Conservation (phyloP, 2,113 vertebrate species). For the Cryptotis parvus region DNA sequence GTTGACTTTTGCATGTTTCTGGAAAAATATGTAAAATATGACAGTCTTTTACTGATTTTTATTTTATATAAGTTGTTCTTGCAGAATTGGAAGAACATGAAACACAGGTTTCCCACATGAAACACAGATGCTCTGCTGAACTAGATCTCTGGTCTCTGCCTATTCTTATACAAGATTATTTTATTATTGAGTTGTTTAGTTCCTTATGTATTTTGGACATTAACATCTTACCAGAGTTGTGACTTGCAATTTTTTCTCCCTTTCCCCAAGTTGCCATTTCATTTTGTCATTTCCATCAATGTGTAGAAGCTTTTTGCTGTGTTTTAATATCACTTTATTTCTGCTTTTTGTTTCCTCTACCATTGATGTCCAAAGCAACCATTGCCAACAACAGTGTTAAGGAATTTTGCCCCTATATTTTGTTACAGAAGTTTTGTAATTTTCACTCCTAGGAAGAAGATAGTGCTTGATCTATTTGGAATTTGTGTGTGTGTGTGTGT, state of each 20-base stretch:
- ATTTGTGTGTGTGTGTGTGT: constrained; percentile 36
- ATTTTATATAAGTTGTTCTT: too few species aligned
- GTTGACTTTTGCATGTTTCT: not conserved
- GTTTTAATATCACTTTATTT: not conserved
- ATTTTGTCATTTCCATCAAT: not conserved
- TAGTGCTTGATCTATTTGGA: not conserved
- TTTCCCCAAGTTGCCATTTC: not conserved
- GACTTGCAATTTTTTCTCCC: not conserved
- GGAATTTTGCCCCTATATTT: not conserved
- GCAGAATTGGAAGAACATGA: too few species aligned
- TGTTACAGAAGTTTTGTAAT: constrained; percentile 6
- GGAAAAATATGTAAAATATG: not conserved
- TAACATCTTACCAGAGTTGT: not conserved
- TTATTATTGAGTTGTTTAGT: not conserved
- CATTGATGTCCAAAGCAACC: not conserved
- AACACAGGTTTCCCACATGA: too few species aligned
- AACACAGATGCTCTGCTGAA: too few species aligned
- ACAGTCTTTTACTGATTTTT: not conserved
- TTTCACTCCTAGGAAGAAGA: not conserved
- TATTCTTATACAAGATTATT: not conserved
- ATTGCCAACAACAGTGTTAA: not conserved
- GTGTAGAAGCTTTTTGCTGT: not conserved
- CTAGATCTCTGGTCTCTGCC: too few species aligned
- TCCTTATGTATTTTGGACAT: not conserved
- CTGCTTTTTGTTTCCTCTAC: not conserved